These are phyloP conservation scores for Steinernema scapterisci DNA, from an alignment of 2,888 invertebrate species.

Conservation along the genomic window DNA sequence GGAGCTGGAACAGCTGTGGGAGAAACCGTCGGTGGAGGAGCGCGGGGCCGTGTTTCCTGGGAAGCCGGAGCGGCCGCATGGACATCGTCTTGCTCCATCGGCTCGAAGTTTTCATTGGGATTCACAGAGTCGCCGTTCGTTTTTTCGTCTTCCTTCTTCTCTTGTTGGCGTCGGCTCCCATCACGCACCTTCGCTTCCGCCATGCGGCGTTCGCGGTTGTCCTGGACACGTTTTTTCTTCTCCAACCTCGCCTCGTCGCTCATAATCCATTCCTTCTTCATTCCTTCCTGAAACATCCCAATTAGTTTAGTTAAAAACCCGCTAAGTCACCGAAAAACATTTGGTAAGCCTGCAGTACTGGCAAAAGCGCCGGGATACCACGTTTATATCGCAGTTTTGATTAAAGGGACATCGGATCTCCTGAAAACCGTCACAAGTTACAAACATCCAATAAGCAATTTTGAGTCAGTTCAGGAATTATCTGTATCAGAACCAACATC, in stretches of 20 bases:
- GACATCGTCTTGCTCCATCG: neutral
- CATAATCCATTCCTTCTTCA: constrained; percentile 68
- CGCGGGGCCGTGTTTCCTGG: no score
- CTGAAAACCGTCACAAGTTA: constrained; percentile 1
- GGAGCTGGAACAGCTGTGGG: constrained; percentile 12
- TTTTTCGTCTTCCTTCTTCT: neutral
- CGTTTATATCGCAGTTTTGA: constrained; percentile 29
- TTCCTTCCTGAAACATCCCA: constrained; percentile 50
- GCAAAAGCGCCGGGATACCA: constrained; percentile 71
- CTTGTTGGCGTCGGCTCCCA: constrained; percentile 14
- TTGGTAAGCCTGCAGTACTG: constrained; percentile 92
- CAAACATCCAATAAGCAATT: neutral
- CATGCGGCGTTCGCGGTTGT: constrained; percentile 57
- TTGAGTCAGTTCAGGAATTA: neutral
- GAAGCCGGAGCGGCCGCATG: no score
- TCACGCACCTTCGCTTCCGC: constrained; percentile 40
- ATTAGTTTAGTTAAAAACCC: neutral
- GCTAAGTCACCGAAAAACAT: constrained; percentile 74
- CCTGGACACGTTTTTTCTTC: constrained; percentile 64
- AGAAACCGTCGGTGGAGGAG: constrained; percentile 2
- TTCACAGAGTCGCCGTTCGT: neutral
- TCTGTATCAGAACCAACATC: neutral
- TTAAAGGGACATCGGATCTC: constrained; percentile 31
- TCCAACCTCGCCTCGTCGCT: constrained; percentile 64
- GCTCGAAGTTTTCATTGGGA: neutral